Percentiles rank a stretch among this genome's conserved stretches.
Evolutionary conservation across 2,797 vertebrate genomes (phyloP).

Genomic region (Syndactyla subalaris): DNA sequence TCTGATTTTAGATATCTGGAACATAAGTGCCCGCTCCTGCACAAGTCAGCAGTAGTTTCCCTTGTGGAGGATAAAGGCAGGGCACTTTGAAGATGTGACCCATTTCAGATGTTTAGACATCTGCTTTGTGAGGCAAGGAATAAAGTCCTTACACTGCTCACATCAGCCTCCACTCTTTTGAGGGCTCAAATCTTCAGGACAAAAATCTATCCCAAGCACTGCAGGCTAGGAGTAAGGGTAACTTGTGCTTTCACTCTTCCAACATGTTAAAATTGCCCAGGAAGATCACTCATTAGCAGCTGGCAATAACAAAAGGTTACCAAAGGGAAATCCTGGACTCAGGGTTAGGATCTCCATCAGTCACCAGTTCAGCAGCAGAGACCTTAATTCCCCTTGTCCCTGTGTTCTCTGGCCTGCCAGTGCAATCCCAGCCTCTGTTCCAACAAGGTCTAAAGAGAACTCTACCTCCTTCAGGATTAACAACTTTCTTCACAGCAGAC

Average conservation of each 20-base stretch:
- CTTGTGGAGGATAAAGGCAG: background rate
- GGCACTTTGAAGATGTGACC: background rate
- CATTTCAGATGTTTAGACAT: background rate
- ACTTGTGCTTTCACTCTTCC: background rate
- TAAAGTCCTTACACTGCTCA: background rate
- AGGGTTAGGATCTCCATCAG: background rate
- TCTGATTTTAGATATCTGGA: background rate
- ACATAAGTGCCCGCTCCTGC: background rate
- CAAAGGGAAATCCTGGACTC: background rate
- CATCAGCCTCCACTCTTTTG: background rate
- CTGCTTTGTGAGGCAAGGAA: background rate
- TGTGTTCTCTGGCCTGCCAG: background rate
- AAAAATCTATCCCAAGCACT: background rate
- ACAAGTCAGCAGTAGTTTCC: background rate
- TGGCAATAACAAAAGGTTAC: background rate
- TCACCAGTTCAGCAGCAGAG: background rate
- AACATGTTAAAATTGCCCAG: rapidly evolving
- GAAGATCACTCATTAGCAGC: background rate
- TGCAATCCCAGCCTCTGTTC: background rate
- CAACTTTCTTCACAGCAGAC: background rate
- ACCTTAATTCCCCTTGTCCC: background rate
- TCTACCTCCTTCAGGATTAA: background rate
- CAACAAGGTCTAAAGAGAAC: background rate
- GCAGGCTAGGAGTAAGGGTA: background rate
- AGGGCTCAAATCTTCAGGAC: background rate